phyloP scores from a whole-genome alignment of 2,888 invertebrate species.

The Agrochola macilenta region DNA sequence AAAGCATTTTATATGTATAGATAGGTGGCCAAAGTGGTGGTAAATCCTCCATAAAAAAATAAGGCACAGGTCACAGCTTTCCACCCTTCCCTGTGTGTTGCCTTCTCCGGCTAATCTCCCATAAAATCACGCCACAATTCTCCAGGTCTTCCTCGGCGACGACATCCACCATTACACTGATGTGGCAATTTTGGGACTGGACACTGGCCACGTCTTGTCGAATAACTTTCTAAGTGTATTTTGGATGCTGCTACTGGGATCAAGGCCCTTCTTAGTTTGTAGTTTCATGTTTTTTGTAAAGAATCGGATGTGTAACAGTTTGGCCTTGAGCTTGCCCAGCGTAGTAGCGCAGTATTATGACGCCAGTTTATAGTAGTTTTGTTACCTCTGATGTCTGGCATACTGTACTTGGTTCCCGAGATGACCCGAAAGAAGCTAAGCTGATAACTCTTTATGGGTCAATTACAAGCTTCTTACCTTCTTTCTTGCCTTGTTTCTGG shows the following conservation, averaged over 20 bases:
- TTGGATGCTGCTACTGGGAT: not conserved
- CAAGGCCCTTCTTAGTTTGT: not conserved
- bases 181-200: not conserved
- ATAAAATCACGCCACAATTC: not conserved
- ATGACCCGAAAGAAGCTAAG: not conserved
- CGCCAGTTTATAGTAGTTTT: not conserved
- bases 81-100: too few species aligned
- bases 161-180: not conserved
- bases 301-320: not conserved
- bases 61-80: too few species aligned
- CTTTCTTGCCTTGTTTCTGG: not conserved
- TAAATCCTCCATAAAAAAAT: too few species aligned
- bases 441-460: not conserved
- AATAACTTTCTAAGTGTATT: not conserved
- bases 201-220: not conserved
- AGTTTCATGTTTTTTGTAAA: not conserved
- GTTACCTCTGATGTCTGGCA: too few species aligned
- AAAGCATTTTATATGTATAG: too few species aligned
- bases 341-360: too few species aligned
- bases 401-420: not conserved
- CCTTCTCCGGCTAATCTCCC: not conserved
- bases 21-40: too few species aligned
- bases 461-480: not conserved
- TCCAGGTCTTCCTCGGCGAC: too few species aligned
- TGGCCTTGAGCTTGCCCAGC: not conserved